Conservation (phyloP, 1,140 invertebrate genomes). For the Drosophila novamexicana region DNA sequence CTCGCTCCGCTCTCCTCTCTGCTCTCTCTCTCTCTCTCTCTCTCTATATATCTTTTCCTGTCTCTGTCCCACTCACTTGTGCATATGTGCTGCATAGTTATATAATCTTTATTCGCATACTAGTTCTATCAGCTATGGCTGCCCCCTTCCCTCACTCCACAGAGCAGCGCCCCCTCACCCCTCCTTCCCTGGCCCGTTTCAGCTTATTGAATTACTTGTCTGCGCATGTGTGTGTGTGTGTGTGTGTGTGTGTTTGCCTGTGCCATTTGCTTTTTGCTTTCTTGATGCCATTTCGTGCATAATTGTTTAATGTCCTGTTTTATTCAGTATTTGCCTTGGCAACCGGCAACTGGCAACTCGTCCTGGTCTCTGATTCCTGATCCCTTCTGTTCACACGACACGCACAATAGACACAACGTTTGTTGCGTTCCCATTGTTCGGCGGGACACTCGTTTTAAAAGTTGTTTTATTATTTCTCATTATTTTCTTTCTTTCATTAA, state of each 20-base stretch:
- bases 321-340: slow-evolving; percentile 11
- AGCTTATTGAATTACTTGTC: slow-evolving; percentile 54
- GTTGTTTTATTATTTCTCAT: background rate
- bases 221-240: slow-evolving; percentile 5
- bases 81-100: slow-evolving; percentile 6
- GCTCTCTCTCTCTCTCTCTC: background rate
- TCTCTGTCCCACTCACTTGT: slow-evolving; percentile 3
- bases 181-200: slow-evolving; percentile 17
- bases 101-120: slow-evolving; percentile 24
- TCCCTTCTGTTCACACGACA: slow-evolving; percentile 26
- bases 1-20: background rate
- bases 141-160: background rate
- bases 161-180: slow-evolving; percentile 6
- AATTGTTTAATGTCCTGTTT: slow-evolving; percentile 75
- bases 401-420: slow-evolving; percentile 37
- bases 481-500: background rate
- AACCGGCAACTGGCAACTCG: slow-evolving; percentile 1
- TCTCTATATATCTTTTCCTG: background rate
- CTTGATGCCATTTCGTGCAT: slow-evolving; percentile 43
- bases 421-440: background rate
- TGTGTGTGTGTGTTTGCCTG: slow-evolving; percentile 16
- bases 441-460: background rate
- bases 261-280: slow-evolving; percentile 22
- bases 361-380: slow-evolving; percentile 1
- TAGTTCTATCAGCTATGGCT: slow-evolving; percentile 30